A percentile compares a stretch with the other conserved stretches of the same genome.
These are phyloP conservation scores for Australoheros facetus DNA, from an alignment of 2,797 vertebrate species.

Conservation along the genomic window DNA sequence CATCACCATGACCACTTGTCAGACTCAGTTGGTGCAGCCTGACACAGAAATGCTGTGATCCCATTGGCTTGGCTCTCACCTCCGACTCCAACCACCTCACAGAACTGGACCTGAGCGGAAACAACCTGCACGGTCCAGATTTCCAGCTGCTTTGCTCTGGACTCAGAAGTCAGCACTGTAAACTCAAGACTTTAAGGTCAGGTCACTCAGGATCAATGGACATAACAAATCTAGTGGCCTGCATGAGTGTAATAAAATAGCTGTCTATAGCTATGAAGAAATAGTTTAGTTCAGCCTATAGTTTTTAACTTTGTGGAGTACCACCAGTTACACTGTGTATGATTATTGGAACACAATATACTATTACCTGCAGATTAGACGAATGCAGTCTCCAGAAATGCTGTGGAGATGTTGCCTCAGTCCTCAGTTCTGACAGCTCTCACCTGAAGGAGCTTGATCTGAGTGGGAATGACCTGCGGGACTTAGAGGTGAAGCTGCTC, in stretches of 20 bases:
- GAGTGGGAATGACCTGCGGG: conserved; percentile 46
- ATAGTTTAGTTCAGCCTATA: not conserved
- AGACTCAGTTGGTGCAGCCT: conserved; percentile 45
- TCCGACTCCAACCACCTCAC: conserved; percentile 4
- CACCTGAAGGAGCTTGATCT: conserved; percentile 38
- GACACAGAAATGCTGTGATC: conserved; percentile 36
- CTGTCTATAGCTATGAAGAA: not conserved
- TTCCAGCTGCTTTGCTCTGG: conserved; percentile 27
- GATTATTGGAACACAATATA: not conserved
- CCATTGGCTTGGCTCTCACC: conserved; percentile 39
- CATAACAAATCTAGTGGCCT: not conserved
- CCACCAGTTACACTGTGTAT: not conserved
- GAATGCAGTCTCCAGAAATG: conserved; percentile 43
- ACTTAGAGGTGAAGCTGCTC: conserved; percentile 30
- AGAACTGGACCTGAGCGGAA: conserved; percentile 47
- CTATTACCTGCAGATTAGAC: conserved; percentile 27
- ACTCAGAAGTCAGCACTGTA: conserved; percentile 29
- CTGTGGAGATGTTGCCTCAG: conserved; percentile 31
- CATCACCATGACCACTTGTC: not conserved
- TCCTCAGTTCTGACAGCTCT: conserved; percentile 20
- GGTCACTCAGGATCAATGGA: not conserved
- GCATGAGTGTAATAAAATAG: not conserved
- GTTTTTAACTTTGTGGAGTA: not conserved
- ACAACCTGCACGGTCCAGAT: conserved; percentile 36
- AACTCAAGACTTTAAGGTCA: conserved; percentile 46